Evolutionary conservation across 2,888 invertebrate species (phyloP), one percentile per base, ranked within the genome.

Genomic region (Xylophagus ater): DNA sequence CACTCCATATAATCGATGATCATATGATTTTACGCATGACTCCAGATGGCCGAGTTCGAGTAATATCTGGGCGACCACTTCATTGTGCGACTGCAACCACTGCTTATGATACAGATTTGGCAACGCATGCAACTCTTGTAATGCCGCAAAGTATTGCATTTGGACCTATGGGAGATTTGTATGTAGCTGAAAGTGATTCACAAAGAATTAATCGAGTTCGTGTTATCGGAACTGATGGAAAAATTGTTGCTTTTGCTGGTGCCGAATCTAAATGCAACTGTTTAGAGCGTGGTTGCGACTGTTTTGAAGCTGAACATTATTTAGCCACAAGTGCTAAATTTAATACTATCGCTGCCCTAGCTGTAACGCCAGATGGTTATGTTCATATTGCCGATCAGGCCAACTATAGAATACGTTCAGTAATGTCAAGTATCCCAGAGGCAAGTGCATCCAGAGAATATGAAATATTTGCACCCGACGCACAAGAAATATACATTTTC

Each of bases 331-430:
- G 88, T 50, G 88, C 93, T 0, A 86, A 92, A 62, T 90, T 96
- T 60, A 90, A 90, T 53, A 89, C 92, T 0, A 89, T 94, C 37
- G 88, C 89, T 0, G 86, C 94, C 0, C 77, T 97, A 2, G 79
- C 89, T 4, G 89, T 94, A 1, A 89, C 92, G 7, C 90, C 94
- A 0, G 90, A 93, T 57, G 92, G 94, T 0, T 81, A 88, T 17
- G 81, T 98, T 0, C 90, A 96, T 53, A 86, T 98, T 36, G 90
- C 93, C 2, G 97, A 98, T 62, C 90, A 93, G 66, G 93, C 86
- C 1, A 87, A 87, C 57, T 85, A 87, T 53, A 74, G 89, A 52
- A 85, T 89, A 37, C 71, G 89, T 28, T 87, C 87, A 0, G 86
- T 89, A 0, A 86, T 83, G 76, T 85, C 88, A 0, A 86, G 86